These are phyloP conservation scores for Delichon dasypus DNA, from an alignment of 2,797 vertebrate genomes.

Conservation along the genomic window DNA sequence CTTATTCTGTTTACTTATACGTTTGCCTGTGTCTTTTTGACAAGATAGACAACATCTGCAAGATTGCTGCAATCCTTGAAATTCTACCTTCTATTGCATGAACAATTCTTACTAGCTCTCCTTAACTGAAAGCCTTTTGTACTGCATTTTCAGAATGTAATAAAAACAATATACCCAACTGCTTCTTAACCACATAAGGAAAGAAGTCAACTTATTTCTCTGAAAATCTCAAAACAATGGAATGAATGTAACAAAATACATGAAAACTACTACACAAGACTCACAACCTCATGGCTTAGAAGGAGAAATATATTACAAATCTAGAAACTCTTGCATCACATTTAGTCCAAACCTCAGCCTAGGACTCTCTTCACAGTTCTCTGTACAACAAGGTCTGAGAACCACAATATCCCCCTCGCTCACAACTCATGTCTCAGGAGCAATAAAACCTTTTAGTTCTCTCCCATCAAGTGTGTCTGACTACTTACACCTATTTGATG, in stretches of 20 bases:
- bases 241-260: neutral
- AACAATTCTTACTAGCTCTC: neutral
- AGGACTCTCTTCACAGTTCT: neutral
- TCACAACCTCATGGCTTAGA: neutral
- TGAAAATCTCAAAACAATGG: neutral
- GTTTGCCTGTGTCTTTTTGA: neutral
- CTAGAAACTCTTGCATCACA: neutral
- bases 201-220: neutral
- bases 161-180: accelerated
- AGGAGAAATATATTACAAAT: neutral
- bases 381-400: neutral
- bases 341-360: neutral
- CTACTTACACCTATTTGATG: neutral
- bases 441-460: neutral
- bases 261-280: neutral
- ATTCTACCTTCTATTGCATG: neutral
- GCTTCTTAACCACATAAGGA: neutral
- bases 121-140: neutral
- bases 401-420: neutral
- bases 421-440: neutral
- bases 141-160: neutral
- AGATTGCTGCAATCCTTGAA: neutral
- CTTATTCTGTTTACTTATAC: neutral
- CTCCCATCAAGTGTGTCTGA: neutral
- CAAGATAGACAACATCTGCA: neutral